Conservation (phyloP, 2,888 invertebrate species). For the Aromia moschata region DNA sequence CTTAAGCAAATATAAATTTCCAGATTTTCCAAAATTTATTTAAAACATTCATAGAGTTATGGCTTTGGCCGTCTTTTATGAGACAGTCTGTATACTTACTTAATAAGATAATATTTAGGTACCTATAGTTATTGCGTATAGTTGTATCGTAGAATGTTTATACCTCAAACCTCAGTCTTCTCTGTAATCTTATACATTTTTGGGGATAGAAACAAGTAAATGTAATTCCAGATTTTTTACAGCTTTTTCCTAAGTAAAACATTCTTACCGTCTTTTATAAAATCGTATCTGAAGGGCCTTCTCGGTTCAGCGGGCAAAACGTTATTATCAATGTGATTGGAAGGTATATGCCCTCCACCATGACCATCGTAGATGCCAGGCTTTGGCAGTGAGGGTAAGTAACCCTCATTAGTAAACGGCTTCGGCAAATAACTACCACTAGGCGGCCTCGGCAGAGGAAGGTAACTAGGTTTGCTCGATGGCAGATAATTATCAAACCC, state of each 20-base stretch:
- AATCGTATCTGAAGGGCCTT: constrained; percentile 47
- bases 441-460: constrained; percentile 24
- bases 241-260: neutral
- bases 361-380: constrained; percentile 11
- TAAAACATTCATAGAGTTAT: too few relatives aligned
- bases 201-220: too few relatives aligned
- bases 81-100: too few relatives aligned
- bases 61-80: too few relatives aligned
- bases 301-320: constrained; percentile 52
- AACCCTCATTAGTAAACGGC: neutral
- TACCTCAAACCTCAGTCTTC: too few relatives aligned
- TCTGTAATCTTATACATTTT: too few relatives aligned
- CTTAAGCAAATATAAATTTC: too few relatives aligned
- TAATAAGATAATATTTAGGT: too few relatives aligned
- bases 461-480: constrained; percentile 22
- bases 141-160: too few relatives aligned
- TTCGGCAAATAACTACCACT: constrained; percentile 36
- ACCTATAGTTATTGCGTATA: too few relatives aligned
- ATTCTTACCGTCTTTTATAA: constrained; percentile 56
- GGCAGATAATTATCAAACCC: constrained; percentile 23
- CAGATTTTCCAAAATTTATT: too few relatives aligned
- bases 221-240: too few relatives aligned
- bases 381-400: constrained; percentile 9
- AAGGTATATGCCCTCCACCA: neutral
- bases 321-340: constrained; percentile 40